Percentiles rank a stretch among this genome's conserved stretches.
Evolutionary conservation across 2,113 vertebrate genomes (phyloP).

Genomic region (Campylorhamphus procurvoides): DNA sequence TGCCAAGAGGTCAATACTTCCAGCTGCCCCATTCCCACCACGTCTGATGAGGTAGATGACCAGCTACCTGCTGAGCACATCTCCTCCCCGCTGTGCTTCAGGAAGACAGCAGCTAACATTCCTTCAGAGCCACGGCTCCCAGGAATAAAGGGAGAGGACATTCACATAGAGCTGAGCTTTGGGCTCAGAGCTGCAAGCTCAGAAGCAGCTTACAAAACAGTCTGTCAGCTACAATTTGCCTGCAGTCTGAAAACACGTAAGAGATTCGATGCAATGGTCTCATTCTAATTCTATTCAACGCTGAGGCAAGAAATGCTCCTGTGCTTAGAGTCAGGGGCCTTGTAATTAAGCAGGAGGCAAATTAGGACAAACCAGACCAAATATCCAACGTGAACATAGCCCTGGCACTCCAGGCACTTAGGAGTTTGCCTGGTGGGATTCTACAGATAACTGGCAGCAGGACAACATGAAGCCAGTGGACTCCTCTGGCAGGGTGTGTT

Average conservation of each 20-base stretch:
- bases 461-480: neutral
- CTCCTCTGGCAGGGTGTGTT: neutral
- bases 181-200: neutral
- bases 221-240: neutral
- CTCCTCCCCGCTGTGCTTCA: fast-evolving
- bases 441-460: neutral
- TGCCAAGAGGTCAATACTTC: neutral
- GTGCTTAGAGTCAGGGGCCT: neutral
- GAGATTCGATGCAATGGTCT: neutral
- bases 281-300: neutral
- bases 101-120: neutral
- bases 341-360: neutral
- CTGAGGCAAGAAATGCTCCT: neutral
- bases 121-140: neutral
- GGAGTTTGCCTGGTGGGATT: neutral
- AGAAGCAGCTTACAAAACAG: neutral
- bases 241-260: neutral
- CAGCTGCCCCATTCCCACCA: neutral
- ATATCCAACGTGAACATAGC: fast-evolving
- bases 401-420: neutral
- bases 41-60: neutral
- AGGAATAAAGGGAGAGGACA: neutral
- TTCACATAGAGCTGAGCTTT: neutral
- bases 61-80: neutral
- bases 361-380: neutral